Conservation (phyloP, 1,140 invertebrate species). For the Bombus impatiens region DNA sequence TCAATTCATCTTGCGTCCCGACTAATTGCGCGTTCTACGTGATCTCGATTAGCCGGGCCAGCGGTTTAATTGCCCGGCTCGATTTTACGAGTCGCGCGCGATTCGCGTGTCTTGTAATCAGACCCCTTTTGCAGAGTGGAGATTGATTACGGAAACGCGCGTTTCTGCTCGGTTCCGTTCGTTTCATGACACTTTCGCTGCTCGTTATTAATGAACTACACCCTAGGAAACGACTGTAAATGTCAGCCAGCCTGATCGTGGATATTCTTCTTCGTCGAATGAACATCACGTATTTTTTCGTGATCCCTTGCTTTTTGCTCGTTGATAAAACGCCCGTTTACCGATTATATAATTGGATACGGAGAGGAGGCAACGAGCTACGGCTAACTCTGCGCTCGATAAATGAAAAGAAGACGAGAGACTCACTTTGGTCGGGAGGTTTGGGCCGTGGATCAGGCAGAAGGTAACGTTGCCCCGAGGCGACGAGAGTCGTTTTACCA, state of each 20-base stretch:
- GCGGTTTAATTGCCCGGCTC: constrained; percentile 51
- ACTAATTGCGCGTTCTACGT: constrained; percentile 51
- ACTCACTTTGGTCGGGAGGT: constrained; percentile 22
- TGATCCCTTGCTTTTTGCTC: no score
- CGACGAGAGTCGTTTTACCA: constrained; percentile 73
- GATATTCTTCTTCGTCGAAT: neutral
- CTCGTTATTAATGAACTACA: constrained; percentile 22
- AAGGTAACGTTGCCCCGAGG: constrained; percentile 66
- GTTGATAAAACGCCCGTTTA: neutral
- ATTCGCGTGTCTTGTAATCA: constrained; percentile 64
- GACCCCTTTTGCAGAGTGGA: constrained; percentile 18
- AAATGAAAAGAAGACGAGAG: constrained; percentile 38
- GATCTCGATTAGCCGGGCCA: constrained; percentile 56
- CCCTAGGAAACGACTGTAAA: neutral
- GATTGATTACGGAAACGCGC: constrained; percentile 56
- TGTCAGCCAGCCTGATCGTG: neutral
- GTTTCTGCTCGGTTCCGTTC: constrained; percentile 21
- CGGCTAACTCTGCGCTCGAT: constrained; percentile 32
- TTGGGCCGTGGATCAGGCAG: constrained; percentile 62
- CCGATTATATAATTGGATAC: constrained; percentile 19
- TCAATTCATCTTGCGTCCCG: constrained; percentile 60
- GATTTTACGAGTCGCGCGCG: constrained; percentile 56
- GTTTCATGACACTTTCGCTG: constrained; percentile 6
- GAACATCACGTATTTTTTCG: neutral
- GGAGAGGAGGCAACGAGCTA: neutral